Evolutionary conservation across 2,113 vertebrate species (phyloP).

Genomic region (Merops nubicus): DNA sequence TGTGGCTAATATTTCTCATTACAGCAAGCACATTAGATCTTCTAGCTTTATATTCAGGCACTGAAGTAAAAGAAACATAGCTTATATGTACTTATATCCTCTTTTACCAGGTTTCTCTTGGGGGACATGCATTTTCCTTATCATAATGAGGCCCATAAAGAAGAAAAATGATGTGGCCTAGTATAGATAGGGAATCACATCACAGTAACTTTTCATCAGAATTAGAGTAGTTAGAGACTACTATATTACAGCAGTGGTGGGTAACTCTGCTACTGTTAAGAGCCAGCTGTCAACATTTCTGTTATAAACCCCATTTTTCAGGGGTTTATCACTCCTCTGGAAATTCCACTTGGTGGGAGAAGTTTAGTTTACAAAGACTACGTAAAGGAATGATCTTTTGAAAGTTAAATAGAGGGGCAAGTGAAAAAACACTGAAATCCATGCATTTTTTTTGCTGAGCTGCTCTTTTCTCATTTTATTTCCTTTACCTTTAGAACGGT

Average conservation of each 20-base stretch:
- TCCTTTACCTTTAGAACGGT: background rate
- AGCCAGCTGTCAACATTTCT: conserved; percentile 41
- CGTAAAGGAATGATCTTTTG: background rate
- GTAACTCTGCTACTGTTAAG: conserved; percentile 27
- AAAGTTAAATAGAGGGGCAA: background rate
- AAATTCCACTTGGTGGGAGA: background rate
- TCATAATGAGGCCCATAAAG: conserved; percentile 46
- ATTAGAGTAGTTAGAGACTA: conserved; percentile 48
- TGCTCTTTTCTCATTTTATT: background rate
- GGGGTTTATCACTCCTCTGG: conserved; percentile 29
- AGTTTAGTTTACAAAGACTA: conserved; percentile 1
- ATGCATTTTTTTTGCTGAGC: background rate
- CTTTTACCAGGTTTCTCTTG: background rate
- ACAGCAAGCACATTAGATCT: background rate
- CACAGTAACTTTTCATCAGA: conserved; percentile 55
- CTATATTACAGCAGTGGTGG: background rate
- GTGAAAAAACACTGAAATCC: background rate
- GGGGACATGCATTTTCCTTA: conserved; percentile 41
- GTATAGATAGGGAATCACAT: conserved; percentile 41
- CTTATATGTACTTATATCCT: background rate
- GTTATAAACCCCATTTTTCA: conserved; percentile 54
- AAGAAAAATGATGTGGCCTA: conserved; percentile 26
- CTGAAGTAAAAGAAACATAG: background rate
- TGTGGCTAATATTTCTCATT: conserved; percentile 15
- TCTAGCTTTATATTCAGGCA: background rate